Evolutionary conservation across 2,888 invertebrate genomes (phyloP).

Genomic region (Nomada flava): DNA sequence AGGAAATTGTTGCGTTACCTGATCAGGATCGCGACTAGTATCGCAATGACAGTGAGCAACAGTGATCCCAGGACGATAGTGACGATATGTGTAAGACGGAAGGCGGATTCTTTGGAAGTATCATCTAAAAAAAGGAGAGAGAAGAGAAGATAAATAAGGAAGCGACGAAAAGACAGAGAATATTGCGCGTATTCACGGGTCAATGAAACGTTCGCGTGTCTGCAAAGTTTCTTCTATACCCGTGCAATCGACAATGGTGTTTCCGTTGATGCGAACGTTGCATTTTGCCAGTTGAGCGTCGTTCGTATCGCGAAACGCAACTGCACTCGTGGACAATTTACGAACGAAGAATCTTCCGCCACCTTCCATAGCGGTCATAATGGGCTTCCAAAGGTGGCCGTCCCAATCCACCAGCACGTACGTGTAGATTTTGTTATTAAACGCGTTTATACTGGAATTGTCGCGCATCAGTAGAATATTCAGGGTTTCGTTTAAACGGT

Average conservation of each 20-base stretch:
- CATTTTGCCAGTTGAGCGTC: conserved; percentile 62
- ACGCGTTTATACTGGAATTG: conserved; percentile 75
- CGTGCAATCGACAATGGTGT: conserved; percentile 77
- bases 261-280: conserved; percentile 59
- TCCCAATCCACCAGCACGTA: conserved; percentile 78
- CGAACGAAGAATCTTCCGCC: conserved; percentile 75
- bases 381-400: conserved; percentile 84
- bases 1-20: conserved; percentile 75
- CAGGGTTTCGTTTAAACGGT: conserved; percentile 79
- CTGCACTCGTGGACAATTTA: conserved; percentile 57
- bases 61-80: conserved; percentile 82
- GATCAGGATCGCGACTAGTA: conserved; percentile 79
- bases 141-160: too few species aligned
- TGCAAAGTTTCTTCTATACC: conserved; percentile 76
- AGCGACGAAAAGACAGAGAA: not conserved
- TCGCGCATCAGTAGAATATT: conserved; percentile 71
- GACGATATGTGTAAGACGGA: conserved; percentile 82
- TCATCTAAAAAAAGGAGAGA: conserved; percentile 29
- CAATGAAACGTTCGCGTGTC: too few species aligned
- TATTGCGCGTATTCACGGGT: too few species aligned
- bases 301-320: conserved; percentile 71
- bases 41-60: conserved; percentile 78
- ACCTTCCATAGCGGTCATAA: conserved; percentile 84
- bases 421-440: conserved; percentile 81
- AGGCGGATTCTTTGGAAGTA: conserved; percentile 69